Percentiles rank a stretch among this genome's conserved stretches.
phyloP scores from a whole-genome alignment of 2,113 vertebrate species.

The Xenopus laevis region DNA sequence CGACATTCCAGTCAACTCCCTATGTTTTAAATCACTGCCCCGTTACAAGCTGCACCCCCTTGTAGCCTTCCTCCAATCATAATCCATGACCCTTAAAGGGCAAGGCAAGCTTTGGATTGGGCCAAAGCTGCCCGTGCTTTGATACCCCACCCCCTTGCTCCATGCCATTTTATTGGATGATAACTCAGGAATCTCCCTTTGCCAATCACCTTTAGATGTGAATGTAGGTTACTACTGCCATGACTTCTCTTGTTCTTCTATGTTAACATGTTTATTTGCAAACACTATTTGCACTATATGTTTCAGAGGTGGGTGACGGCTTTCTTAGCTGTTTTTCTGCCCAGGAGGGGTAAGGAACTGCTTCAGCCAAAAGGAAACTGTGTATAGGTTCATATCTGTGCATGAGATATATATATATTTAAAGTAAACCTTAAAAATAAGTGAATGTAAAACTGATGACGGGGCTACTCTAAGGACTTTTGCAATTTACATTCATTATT shows the following conservation, averaged over 20 bases:
- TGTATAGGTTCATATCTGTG: background rate
- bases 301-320: background rate
- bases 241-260: too few species aligned
- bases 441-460: too few species aligned
- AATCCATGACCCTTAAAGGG: too few species aligned
- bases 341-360: background rate
- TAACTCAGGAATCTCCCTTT: slow-evolving; percentile 5
- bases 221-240: background rate
- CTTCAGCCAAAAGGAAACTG: background rate
- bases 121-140: too few species aligned
- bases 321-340: background rate
- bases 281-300: slow-evolving; percentile 36
- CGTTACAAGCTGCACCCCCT: background rate
- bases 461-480: too few species aligned
- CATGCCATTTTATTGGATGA: background rate
- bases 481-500: too few species aligned
- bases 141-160: too few species aligned
- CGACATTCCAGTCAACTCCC: slow-evolving; percentile 3
- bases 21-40: background rate
- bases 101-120: too few species aligned
- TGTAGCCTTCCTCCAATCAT: too few species aligned
- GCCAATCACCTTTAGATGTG: background rate
- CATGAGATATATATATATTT: background rate
- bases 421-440: too few species aligned
- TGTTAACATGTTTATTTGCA: too few species aligned